These are phyloP conservation scores for Criorhina ranunculi DNA, from an alignment of 2,888 invertebrate genomes.

Conservation along the genomic window DNA sequence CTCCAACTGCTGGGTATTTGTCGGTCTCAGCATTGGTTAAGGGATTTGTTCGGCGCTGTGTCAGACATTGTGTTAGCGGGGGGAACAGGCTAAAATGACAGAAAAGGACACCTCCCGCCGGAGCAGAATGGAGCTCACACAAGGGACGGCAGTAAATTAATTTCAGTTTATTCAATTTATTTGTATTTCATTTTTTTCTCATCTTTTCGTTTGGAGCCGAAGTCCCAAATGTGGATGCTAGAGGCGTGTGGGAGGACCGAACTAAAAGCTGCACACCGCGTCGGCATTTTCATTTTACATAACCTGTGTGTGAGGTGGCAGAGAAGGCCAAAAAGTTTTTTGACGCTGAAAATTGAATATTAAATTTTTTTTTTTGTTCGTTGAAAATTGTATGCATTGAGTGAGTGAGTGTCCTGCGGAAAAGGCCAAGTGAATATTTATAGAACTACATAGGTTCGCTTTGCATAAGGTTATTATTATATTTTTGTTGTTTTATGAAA, in stretches of 20 bases:
- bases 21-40: conserved; percentile 9
- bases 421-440: conserved; percentile 1
- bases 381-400: not conserved
- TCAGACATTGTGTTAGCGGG: conserved; percentile 10
- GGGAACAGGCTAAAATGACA: not conserved
- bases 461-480: conserved; percentile 4
- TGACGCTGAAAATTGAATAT: conserved; percentile 26
- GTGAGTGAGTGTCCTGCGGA: not conserved
- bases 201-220: not conserved
- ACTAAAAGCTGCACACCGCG: not conserved
- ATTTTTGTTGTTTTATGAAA: not conserved
- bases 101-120: conserved; percentile 9
- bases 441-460: not conserved
- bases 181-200: conserved; percentile 12
- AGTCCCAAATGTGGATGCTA: not conserved
- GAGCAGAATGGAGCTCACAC: conserved; percentile 6
- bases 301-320: not conserved
- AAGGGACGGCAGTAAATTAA: conserved; percentile 39
- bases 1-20: conserved; percentile 7
- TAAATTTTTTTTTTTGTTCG: conserved; percentile 34
- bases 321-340: conserved; percentile 2
- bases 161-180: conserved; percentile 59
- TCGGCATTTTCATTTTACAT: conserved; percentile 5
- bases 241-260: not conserved
- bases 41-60: conserved; percentile 10